Conservation (phyloP, 2,113 vertebrate genomes). For the Xyrauchen texanus region DNA sequence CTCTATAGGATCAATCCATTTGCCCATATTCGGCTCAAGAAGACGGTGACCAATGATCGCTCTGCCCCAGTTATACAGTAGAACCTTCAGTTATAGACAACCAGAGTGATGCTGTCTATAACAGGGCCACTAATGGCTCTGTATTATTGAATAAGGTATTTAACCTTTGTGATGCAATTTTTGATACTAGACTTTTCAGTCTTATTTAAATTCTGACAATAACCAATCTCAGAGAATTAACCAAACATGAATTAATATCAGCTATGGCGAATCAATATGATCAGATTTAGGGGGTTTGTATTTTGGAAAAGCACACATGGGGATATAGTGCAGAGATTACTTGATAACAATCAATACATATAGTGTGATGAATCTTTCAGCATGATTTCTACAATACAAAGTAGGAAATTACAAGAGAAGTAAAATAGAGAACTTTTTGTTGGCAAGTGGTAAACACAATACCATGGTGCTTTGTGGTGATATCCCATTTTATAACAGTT, state of each 20-base stretch:
- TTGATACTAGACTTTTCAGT: no score
- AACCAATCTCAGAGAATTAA: no score
- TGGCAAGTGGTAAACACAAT: no score
- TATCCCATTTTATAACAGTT: neutral
- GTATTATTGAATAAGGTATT: no score
- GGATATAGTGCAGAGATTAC: neutral
- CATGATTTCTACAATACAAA: neutral
- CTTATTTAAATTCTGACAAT: no score
- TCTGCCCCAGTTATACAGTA: constrained; percentile 83
- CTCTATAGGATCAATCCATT: constrained; percentile 79
- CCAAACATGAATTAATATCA: no score
- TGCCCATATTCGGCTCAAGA: constrained; percentile 80
- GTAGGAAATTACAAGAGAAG: no score
- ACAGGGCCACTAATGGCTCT: neutral
- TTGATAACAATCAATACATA: no score
- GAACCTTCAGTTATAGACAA: constrained; percentile 24
- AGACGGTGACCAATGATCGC: constrained; percentile 83
- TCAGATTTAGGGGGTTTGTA: no score
- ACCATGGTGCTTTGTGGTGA: neutral
- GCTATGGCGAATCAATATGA: no score
- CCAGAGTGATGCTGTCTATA: neutral
- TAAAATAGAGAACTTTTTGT: neutral
- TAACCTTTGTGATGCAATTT: neutral
- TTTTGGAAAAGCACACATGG: neutral
- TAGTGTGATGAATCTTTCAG: neutral